Evolutionary conservation across 2,888 invertebrate genomes (phyloP), one percentile per base, ranked within the genome.

Genomic region (Pecten maximus): DNA sequence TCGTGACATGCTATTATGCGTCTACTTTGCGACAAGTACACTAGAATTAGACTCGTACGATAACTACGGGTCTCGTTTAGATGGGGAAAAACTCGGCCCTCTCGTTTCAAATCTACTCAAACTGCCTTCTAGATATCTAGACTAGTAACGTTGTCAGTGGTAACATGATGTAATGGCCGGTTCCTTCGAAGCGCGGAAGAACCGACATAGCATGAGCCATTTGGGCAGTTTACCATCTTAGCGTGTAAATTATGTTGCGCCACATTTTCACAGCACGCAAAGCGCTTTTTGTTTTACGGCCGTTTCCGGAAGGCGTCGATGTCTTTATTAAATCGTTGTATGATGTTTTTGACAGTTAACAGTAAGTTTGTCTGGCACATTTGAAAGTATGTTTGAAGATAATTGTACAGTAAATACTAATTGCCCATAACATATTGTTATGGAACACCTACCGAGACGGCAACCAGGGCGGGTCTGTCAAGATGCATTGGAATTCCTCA

Each of bases 31-130:
- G 54, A 54, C 23, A 19, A 23, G 19, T n/a, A 54, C 23, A 74
- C 35, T 6, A 74, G 35, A 28, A 74, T 74, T 28, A 74, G n/a
- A 6, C 12, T 3, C 0, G n/a, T 23, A 74, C 35, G 35, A 74
- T 28, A 74, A 74, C 8, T 35, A 35, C 10, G 28, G 74, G 35
- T 35, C 28, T 74, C 74, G 12, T 74, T 74, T 12, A 0, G n/a
- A n/a, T 6, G n/a, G 23, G 60, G n/a, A 2, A 60, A 60, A 60
- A 60, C 60, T 16, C 23, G 23, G 60, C 60, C 60, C 19, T 74
- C 74, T 74, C 74, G 74, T 28, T 74, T 28, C 28, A 74, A 74
- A 74, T 74, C 74, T 74, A 74, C 74, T 74, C 35, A 74, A 60
- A 8, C 23, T 10, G 35, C 0, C 12, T 74, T 28, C 28, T 28